Evolutionary conservation across 2,113 vertebrate genomes (phyloP).

Genomic region (Diadophis punctatus): DNA sequence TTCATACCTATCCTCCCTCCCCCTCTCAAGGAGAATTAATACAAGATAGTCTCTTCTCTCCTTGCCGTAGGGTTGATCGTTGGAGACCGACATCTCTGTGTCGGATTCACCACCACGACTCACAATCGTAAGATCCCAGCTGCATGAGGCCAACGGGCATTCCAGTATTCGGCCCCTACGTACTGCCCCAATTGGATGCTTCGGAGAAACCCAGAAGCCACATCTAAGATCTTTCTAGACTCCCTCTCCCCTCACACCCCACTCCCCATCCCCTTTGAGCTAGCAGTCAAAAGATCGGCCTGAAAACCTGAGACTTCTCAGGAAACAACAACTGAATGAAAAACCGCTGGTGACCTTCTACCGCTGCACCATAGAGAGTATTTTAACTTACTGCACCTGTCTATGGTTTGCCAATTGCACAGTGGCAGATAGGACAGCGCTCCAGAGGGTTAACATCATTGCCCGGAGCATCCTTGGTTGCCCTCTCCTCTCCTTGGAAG

Average conservation of each 20-base stretch:
- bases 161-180: background rate
- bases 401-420: too few species aligned
- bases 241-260: background rate
- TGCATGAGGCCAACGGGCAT: background rate
- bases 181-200: too few species aligned
- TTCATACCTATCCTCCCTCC: background rate
- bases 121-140: background rate
- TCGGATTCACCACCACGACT: background rate
- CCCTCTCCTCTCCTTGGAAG: too few species aligned
- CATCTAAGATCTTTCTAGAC: too few species aligned
- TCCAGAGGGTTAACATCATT: too few species aligned
- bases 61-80: background rate
- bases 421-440: too few species aligned
- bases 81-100: background rate
- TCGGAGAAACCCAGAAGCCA: background rate
- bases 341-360: too few species aligned
- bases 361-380: too few species aligned
- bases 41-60: background rate
- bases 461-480: too few species aligned
- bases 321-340: too few species aligned
- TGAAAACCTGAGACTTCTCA: background rate
- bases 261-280: background rate
- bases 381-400: too few species aligned
- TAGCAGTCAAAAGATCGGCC: background rate
- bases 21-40: background rate